These are phyloP conservation scores for Parnassius apollo DNA, from an alignment of 2,888 invertebrate genomes.

Conservation along the genomic window DNA sequence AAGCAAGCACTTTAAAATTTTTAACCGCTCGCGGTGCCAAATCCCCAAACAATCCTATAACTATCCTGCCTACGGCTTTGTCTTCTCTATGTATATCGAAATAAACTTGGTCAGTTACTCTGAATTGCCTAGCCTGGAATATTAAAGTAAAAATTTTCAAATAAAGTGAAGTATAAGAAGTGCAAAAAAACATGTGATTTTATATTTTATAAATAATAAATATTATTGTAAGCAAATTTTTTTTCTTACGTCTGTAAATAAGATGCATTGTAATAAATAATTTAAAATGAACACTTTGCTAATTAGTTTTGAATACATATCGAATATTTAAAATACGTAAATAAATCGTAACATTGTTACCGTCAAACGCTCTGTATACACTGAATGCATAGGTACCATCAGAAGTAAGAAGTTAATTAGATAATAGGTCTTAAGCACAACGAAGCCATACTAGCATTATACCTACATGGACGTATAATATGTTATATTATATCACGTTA, in stretches of 20 bases:
- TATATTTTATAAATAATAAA: not conserved
- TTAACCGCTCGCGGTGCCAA: slow-evolving; percentile 91
- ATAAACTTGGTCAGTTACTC: slow-evolving; percentile 90
- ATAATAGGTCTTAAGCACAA: slow-evolving; percentile 22
- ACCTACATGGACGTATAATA: not conserved
- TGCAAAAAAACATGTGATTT: no score
- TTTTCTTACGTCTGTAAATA: slow-evolving; percentile 1
- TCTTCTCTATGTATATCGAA: slow-evolving; percentile 90
- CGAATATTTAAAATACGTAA: not conserved
- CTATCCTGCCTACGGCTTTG: slow-evolving; percentile 87
- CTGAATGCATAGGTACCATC: slow-evolving; percentile 1
- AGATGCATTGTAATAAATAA: slow-evolving; percentile 13
- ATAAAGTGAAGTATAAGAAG: not conserved
- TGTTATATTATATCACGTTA: no score
- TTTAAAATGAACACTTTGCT: slow-evolving; percentile 8
- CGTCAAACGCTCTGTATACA: slow-evolving; percentile 3
- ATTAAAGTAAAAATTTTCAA: slow-evolving; percentile 2
- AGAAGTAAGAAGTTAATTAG: slow-evolving; percentile 22
- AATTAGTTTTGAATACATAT: slow-evolving; percentile 9
- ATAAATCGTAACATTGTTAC: slow-evolving; percentile 1
- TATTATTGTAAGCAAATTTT: not conserved
- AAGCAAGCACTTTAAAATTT: slow-evolving; percentile 92
- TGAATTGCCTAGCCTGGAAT: slow-evolving; percentile 82
- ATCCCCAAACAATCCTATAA: slow-evolving; percentile 94
- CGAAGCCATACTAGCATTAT: slow-evolving; percentile 26